A percentile compares a stretch with the other conserved stretches of the same genome.
Conservation (phyloP, 2,797 vertebrate species). For the Manis javanica region DNA sequence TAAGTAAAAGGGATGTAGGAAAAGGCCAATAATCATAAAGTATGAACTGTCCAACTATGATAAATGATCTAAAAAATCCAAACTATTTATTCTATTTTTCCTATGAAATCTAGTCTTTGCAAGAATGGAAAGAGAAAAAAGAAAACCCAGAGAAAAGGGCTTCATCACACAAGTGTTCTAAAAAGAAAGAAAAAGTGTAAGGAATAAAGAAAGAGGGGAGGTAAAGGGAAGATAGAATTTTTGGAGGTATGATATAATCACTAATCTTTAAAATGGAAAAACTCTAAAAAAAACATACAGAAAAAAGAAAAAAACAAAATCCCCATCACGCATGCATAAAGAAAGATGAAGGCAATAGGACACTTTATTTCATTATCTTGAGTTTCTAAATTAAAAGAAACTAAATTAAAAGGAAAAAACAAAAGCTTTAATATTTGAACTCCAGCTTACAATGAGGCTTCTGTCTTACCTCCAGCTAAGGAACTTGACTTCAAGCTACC, state of each 20-base stretch:
- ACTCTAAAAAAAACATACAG: neutral
- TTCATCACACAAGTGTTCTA: neutral
- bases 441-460: neutral
- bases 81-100: neutral
- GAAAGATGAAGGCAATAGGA: neutral
- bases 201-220: neutral
- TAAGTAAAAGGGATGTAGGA: neutral
- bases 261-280: constrained; percentile 44
- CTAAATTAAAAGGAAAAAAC: neutral
- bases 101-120: constrained; percentile 24
- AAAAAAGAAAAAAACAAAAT: neutral
- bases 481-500: neutral
- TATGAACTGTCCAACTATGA: neutral
- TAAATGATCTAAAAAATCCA: neutral
- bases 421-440: neutral
- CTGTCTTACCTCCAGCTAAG: neutral
- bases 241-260: neutral
- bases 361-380: neutral
- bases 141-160: neutral
- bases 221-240: neutral
- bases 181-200: constrained; percentile 11
- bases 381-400: constrained; percentile 59
- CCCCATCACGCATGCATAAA: neutral
- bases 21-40: neutral
- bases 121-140: constrained; percentile 26